These are phyloP conservation scores for Elmis aenea DNA, from an alignment of 2,888 invertebrate genomes.

Conservation along the genomic window DNA sequence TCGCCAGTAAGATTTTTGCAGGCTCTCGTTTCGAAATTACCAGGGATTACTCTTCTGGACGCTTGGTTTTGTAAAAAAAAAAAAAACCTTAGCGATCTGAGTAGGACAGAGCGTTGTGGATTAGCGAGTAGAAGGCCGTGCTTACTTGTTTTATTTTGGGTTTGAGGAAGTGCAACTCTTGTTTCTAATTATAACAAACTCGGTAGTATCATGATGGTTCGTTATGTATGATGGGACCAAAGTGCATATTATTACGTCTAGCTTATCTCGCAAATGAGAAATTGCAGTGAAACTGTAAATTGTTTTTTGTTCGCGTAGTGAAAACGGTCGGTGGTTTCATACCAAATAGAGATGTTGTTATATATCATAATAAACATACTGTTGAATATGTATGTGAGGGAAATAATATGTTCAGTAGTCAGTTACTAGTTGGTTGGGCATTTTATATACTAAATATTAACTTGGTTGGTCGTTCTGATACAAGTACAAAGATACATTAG, in stretches of 20 bases:
- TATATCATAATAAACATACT: too few species aligned
- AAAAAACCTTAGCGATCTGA: not conserved
- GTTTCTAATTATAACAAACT: slow-evolving; percentile 15
- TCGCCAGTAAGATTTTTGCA: slow-evolving; percentile 9
- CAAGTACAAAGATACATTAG: too few species aligned
- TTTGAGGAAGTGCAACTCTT: slow-evolving; percentile 8
- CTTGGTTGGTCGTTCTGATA: too few species aligned
- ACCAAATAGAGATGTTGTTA: too few species aligned
- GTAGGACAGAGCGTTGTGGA: not conserved
- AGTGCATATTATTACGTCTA: slow-evolving; percentile 10
- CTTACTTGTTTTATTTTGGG: not conserved
- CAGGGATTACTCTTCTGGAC: too few species aligned
- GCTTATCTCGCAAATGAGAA: slow-evolving; percentile 4
- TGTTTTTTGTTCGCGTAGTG: not conserved
- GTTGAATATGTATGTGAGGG: too few species aligned
- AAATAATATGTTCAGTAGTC: too few species aligned
- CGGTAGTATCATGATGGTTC: slow-evolving; percentile 9
- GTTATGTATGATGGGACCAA: slow-evolving; percentile 1
- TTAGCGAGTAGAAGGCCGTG: not conserved
- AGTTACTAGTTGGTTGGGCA: too few species aligned
- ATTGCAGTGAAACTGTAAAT: slow-evolving; percentile 1
- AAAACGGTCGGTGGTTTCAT: too few species aligned
- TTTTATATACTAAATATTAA: too few species aligned
- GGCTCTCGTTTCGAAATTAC: too few species aligned
- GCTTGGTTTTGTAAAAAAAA: not conserved